Evolutionary conservation across 2,888 invertebrate species (phyloP).

Genomic region (Trichogramma evanescens): DNA sequence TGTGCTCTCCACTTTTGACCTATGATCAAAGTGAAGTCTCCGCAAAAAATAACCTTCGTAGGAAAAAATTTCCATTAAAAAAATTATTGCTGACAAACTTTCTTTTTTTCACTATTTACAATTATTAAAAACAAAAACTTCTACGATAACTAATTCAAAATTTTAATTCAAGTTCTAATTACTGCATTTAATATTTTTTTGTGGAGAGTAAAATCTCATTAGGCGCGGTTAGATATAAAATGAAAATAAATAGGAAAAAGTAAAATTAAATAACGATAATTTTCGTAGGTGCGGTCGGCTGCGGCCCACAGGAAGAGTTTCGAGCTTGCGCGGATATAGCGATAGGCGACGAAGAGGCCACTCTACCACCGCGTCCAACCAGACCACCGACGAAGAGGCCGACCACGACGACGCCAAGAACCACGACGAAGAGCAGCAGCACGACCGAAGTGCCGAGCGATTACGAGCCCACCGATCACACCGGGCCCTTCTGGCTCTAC

Average conservation of each 20-base stretch:
- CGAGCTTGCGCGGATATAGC: constrained; percentile 77
- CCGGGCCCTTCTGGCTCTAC: constrained; percentile 36
- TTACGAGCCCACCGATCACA: constrained; percentile 49
- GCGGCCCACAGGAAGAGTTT: constrained; percentile 84
- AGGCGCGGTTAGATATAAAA: not conserved
- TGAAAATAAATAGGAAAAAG: not conserved
- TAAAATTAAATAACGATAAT: not conserved
- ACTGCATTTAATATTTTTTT: not conserved
- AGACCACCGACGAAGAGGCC: constrained; percentile 44
- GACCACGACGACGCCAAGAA: constrained; percentile 47
- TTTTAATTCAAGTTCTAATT: not conserved
- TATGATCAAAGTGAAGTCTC: no score
- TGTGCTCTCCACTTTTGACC: no score
- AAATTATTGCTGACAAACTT: no score
- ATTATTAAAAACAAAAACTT: no score
- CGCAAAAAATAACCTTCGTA: no score
- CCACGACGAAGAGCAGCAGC: constrained; percentile 46
- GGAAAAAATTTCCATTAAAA: no score
- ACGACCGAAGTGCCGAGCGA: constrained; percentile 49
- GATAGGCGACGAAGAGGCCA: constrained; percentile 54
- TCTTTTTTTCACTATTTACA: no score
- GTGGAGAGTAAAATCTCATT: not conserved
- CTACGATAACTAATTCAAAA: not conserved
- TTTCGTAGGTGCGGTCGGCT: constrained; percentile 66
- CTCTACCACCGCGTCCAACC: constrained; percentile 47